Conservation (phyloP, 2,888 invertebrate genomes). For the Hypercompe scribonia region DNA sequence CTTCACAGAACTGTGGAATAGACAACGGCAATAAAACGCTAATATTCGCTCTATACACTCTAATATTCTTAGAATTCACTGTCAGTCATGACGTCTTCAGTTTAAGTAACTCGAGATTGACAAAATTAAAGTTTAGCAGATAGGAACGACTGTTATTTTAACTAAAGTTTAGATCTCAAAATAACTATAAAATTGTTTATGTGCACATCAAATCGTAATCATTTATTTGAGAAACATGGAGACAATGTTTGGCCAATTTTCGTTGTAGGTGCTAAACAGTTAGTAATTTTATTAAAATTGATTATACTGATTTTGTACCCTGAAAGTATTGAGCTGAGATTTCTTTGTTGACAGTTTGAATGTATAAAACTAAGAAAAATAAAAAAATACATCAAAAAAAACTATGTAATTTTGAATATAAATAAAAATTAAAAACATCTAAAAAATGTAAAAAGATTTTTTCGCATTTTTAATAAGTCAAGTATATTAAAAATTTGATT, state of each 20-base stretch:
- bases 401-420: too few relatives aligned
- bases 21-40: slow-evolving; percentile 9
- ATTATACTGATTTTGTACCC: not conserved
- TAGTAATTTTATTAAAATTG: not conserved
- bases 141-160: slow-evolving; percentile 5
- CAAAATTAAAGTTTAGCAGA: slow-evolving; percentile 3
- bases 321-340: too few relatives aligned
- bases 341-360: not conserved
- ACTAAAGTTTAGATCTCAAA: slow-evolving; percentile 2
- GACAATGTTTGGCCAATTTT: not conserved
- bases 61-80: slow-evolving; percentile 12
- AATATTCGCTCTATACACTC: slow-evolving; percentile 4
- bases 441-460: too few relatives aligned
- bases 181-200: not conserved
- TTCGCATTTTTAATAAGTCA: too few relatives aligned
- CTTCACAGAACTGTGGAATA: slow-evolving; percentile 12
- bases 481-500: too few relatives aligned
- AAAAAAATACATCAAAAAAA: too few relatives aligned
- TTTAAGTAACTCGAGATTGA: slow-evolving; percentile 7
- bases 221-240: not conserved
- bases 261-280: not conserved
- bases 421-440: too few relatives aligned
- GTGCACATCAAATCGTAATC: not conserved
- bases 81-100: slow-evolving; percentile 6
- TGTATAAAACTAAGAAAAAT: too few relatives aligned